These are phyloP conservation scores for Leptoclinus maculatus DNA, from an alignment of 2,797 vertebrate genomes.

Conservation along the genomic window DNA sequence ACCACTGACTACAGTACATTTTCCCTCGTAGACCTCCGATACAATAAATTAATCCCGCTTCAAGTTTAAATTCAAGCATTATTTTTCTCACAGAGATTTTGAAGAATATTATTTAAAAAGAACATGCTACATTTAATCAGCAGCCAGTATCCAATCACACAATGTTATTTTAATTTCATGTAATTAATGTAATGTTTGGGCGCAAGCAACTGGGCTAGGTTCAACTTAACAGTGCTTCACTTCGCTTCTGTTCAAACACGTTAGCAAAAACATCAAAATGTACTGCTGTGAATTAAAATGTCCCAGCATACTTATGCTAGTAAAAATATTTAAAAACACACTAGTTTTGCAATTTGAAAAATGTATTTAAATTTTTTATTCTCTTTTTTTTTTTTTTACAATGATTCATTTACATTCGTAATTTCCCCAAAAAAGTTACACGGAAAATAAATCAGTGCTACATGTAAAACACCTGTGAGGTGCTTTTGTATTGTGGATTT, in stretches of 20 bases:
- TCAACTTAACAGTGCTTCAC: too few species aligned
- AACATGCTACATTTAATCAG: not conserved
- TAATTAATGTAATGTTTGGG: not conserved
- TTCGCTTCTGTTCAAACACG: not conserved
- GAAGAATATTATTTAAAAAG: not conserved
- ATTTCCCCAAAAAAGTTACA: not conserved
- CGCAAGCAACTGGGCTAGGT: too few species aligned
- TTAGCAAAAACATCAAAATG: not conserved
- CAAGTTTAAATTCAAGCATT: not conserved
- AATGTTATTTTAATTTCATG: not conserved
- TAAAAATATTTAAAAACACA: not conserved
- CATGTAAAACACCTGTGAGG: too few species aligned
- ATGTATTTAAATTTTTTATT: slow-evolving; percentile 10
- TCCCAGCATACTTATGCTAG: not conserved
- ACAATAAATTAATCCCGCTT: not conserved
- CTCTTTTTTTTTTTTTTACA: not conserved
- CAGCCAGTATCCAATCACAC: not conserved
- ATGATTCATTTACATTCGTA: slow-evolving; percentile 6
- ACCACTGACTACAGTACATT: too few species aligned
- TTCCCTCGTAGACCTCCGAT: not conserved
- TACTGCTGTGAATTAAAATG: not conserved
- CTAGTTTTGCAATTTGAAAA: not conserved
- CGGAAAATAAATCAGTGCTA: not conserved
- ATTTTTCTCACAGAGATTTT: not conserved
- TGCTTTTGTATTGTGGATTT: too few species aligned